Percentiles rank a stretch among this genome's conserved stretches.
These are phyloP conservation scores for Macroteleia sp. DNA, from an alignment of 2,888 invertebrate genomes.

Conservation along the genomic window DNA sequence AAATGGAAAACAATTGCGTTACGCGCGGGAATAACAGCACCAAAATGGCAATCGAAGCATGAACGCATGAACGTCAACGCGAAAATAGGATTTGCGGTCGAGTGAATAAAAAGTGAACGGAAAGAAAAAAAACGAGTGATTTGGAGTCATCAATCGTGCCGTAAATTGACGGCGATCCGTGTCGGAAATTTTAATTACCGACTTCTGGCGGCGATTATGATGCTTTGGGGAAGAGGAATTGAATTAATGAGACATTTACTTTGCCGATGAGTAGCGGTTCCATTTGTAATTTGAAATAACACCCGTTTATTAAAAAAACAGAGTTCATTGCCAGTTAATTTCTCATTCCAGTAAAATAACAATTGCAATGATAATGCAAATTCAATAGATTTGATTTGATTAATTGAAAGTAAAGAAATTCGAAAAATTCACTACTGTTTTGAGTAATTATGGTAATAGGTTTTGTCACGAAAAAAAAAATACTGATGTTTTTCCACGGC, in stretches of 20 bases:
- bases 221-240: not conserved
- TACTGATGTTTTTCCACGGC: no score
- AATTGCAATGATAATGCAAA: no score
- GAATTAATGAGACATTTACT: slow-evolving; percentile 19
- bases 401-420: no score
- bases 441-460: no score
- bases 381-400: no score
- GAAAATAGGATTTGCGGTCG: slow-evolving; percentile 27
- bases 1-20: slow-evolving; percentile 41
- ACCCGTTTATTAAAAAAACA: no score
- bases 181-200: slow-evolving; percentile 29
- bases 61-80: slow-evolving; percentile 31
- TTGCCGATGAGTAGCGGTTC: not conserved
- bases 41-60: slow-evolving; percentile 33
- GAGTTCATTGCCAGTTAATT: no score
- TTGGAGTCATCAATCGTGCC: slow-evolving; percentile 17
- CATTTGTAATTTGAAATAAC: not conserved
- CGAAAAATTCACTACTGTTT: no score
- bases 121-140: slow-evolving; percentile 1
- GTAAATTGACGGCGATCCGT: not conserved
- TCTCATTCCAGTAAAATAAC: no score
- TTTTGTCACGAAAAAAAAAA: no score
- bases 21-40: slow-evolving; percentile 26
- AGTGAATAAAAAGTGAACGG: slow-evolving; percentile 13
- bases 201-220: slow-evolving; percentile 29